Percentiles rank a stretch among this genome's conserved stretches.
These are phyloP conservation scores for Xyliphius kryptos DNA, from an alignment of 2,113 vertebrate genomes.

Conservation along the genomic window DNA sequence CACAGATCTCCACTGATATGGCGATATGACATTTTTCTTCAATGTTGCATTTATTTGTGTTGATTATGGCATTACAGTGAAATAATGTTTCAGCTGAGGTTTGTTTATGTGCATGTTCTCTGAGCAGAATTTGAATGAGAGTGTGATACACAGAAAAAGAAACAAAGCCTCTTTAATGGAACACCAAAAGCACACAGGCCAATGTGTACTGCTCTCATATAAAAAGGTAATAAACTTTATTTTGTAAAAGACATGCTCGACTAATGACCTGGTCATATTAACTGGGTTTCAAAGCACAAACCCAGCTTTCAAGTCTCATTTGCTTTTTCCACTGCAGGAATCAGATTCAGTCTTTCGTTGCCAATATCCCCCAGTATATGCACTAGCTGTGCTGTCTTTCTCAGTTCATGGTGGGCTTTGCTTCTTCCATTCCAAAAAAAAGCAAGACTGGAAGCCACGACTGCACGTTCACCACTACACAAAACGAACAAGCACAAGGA, in stretches of 20 bases:
- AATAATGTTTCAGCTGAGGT: slow-evolving; percentile 21
- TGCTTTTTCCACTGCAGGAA: slow-evolving; percentile 46
- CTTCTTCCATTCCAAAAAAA: slow-evolving; percentile 66
- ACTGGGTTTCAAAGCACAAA: no score
- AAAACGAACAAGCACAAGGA: slow-evolving; percentile 48
- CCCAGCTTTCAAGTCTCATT: no score
- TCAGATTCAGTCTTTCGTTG: slow-evolving; percentile 54
- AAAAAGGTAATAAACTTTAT: slow-evolving; percentile 62
- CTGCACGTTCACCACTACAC: slow-evolving; percentile 47
- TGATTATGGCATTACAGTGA: slow-evolving; percentile 36
- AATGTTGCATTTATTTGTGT: slow-evolving; percentile 62
- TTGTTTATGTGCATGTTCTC: slow-evolving; percentile 51
- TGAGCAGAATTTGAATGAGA: slow-evolving; percentile 15
- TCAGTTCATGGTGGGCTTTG: no score
- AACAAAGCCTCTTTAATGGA: slow-evolving; percentile 25
- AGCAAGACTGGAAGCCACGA: slow-evolving; percentile 37
- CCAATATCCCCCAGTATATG: slow-evolving; percentile 15
- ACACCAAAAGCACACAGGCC: slow-evolving; percentile 19
- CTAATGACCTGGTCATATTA: slow-evolving; percentile 44
- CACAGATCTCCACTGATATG: slow-evolving; percentile 51
- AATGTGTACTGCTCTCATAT: slow-evolving; percentile 9
- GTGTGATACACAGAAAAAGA: slow-evolving; percentile 22
- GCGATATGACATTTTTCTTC: slow-evolving; percentile 52
- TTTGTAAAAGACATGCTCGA: slow-evolving; percentile 67
- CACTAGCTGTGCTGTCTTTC: slow-evolving; percentile 41